These are phyloP conservation scores for Macrotis lagotis DNA, from an alignment of 2,113 vertebrate genomes.

Conservation along the genomic window DNA sequence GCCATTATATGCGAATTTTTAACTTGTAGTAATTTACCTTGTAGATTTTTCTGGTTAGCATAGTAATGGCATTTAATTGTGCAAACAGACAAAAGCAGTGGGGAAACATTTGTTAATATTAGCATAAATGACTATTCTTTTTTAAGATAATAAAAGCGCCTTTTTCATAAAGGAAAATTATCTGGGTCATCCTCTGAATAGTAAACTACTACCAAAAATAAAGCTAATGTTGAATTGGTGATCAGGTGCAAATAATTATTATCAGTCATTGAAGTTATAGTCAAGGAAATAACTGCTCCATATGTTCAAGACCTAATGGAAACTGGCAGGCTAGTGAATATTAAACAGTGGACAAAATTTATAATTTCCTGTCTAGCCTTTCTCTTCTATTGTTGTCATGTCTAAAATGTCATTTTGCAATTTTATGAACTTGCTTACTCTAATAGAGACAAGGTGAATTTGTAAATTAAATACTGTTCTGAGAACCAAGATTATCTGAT, in stretches of 20 bases:
- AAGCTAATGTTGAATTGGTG: constrained; percentile 42
- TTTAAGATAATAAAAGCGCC: not conserved
- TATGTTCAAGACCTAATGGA: not conserved
- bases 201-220: constrained; percentile 27
- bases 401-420: constrained; percentile 2
- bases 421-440: not conserved
- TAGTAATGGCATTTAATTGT: constrained; percentile 13
- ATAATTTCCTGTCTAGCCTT: not conserved
- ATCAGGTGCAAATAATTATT: constrained; percentile 12
- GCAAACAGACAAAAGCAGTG: not conserved
- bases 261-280: constrained; percentile 19
- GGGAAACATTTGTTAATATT: not conserved
- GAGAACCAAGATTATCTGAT: not conserved
- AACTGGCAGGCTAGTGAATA: not conserved
- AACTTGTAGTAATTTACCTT: too few species aligned
- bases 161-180: constrained; percentile 23
- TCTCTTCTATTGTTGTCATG: not conserved
- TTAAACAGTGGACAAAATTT: not conserved
- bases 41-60: too few species aligned
- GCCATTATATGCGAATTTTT: not conserved
- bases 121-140: constrained; percentile 22
- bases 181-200: constrained; percentile 25
- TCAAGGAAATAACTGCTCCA: not conserved
- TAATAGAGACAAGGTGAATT: not conserved
- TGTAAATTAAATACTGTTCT: not conserved